Percentiles rank a stretch among this genome's conserved stretches.
phyloP scores from a whole-genome alignment of 2,113 vertebrate species.

The Pampusana beccarii region DNA sequence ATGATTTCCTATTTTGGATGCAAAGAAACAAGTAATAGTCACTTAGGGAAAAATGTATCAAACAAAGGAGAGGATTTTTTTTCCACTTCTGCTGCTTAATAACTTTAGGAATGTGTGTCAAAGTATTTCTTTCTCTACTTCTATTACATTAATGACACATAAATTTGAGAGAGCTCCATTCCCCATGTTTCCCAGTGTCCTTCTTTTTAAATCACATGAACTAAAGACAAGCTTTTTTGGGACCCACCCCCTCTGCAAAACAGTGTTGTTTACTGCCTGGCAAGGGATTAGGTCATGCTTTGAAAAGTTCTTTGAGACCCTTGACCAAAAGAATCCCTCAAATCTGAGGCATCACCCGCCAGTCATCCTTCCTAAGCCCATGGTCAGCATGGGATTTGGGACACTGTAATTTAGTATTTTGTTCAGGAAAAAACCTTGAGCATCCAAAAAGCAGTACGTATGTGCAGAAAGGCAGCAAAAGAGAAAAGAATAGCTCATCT shows the following conservation, averaged over 20 bases:
- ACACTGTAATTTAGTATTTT: neutral
- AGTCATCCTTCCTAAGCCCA: neutral
- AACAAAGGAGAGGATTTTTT: neutral
- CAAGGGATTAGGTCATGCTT: neutral
- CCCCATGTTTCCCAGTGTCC: rapidly evolving
- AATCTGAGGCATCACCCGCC: neutral
- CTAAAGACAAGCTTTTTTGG: neutral
- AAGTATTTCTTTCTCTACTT: conserved; percentile 8
- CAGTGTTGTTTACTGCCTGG: neutral
- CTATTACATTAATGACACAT: neutral
- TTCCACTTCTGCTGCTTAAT: conserved; percentile 54
- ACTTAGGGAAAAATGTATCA: conserved; percentile 31
- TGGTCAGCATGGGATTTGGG: neutral
- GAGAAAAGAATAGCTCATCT: neutral
- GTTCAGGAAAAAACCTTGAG: neutral
- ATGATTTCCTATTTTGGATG: conserved; percentile 47
- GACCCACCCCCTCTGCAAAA: neutral
- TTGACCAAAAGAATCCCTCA: neutral
- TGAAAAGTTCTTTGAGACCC: neutral
- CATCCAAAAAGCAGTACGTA: neutral
- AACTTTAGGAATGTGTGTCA: conserved; percentile 59
- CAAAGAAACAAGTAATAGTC: conserved; percentile 32
- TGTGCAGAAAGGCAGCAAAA: neutral
- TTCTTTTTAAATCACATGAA: neutral
- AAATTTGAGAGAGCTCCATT: neutral